phyloP scores from a whole-genome alignment of 2,113 vertebrate genomes.

The Pithys albifrons region DNA sequence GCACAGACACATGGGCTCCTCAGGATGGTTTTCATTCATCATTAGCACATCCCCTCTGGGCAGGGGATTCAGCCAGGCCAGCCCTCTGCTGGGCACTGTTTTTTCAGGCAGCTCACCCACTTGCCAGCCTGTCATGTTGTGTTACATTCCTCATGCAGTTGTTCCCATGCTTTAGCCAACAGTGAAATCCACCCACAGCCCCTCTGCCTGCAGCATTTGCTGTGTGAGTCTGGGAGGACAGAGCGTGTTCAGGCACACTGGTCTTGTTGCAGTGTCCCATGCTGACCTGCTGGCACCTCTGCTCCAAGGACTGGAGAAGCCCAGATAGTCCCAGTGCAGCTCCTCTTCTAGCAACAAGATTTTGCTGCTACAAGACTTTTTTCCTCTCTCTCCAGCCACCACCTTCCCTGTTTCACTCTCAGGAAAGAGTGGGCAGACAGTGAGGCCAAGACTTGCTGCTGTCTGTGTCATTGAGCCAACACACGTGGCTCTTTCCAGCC shows the following conservation, averaged over 20 bases:
- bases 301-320: neutral
- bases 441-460: neutral
- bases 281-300: neutral
- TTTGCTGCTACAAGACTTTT: neutral
- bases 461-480: neutral
- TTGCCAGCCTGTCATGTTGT: accelerated
- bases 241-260: neutral
- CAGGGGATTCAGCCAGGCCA: neutral
- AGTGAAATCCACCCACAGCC: neutral
- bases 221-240: neutral
- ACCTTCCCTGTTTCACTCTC: neutral
- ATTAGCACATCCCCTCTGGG: neutral
- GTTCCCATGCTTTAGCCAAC: neutral
- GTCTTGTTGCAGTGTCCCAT: accelerated
- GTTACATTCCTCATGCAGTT: neutral
- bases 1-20: accelerated
- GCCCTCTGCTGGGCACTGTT: neutral
- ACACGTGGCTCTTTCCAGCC: neutral
- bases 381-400: neutral
- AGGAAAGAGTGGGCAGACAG: neutral
- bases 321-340: neutral
- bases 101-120: neutral
- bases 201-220: neutral
- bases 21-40: neutral
- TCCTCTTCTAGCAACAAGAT: neutral